These are phyloP conservation scores for Muscina levida DNA, from an alignment of 2,888 invertebrate genomes.

Conservation along the genomic window DNA sequence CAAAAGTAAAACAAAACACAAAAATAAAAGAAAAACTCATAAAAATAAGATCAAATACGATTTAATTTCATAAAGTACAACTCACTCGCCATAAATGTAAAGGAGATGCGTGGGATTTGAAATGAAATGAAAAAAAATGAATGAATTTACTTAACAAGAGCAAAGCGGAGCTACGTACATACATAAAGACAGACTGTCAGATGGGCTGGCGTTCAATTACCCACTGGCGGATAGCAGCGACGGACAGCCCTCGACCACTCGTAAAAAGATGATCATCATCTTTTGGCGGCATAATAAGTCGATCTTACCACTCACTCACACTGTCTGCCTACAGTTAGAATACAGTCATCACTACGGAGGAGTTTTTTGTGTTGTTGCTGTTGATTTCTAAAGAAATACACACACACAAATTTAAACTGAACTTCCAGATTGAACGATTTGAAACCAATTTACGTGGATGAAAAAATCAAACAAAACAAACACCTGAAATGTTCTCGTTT, in stretches of 20 bases:
- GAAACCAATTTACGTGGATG: constrained; percentile 14
- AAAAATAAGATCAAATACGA: constrained; percentile 40
- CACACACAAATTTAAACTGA: neutral
- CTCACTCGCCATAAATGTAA: neutral
- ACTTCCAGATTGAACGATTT: constrained; percentile 18
- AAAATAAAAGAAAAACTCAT: constrained; percentile 18
- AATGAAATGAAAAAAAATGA: neutral
- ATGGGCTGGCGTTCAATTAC: neutral
- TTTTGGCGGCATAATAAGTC: neutral
- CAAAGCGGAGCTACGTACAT: neutral
- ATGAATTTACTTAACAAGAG: constrained; percentile 9
- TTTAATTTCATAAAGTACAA: constrained; percentile 33
- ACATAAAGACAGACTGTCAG: neutral
- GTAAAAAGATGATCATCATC: constrained; percentile 19
- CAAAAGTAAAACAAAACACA: neutral
- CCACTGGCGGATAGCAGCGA: neutral
- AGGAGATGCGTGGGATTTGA: constrained; percentile 31
- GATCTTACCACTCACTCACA: neutral
- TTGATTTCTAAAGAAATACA: no score
- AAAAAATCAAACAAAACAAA: constrained; percentile 3
- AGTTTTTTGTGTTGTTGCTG: neutral
- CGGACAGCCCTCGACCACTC: neutral
- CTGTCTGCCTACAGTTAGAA: constrained; percentile 15
- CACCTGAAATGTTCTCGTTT: constrained; percentile 27
- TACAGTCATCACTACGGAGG: neutral